Conservation (phyloP, 2,888 invertebrate species). For the Phymatocera aterrima region DNA sequence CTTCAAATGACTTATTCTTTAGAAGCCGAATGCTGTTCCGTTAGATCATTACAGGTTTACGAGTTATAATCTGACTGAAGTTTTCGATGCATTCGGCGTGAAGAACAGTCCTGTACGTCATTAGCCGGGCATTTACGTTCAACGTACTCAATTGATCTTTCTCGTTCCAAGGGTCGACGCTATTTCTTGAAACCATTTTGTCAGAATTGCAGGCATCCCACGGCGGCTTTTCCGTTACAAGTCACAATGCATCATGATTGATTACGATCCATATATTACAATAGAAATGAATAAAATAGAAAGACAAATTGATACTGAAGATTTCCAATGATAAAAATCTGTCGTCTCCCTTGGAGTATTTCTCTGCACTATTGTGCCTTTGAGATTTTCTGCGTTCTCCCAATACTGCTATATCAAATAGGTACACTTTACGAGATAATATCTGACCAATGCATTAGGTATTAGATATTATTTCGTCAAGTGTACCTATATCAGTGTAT, state of each 20-base stretch:
- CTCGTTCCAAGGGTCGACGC: neutral
- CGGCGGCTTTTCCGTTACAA: too few species aligned
- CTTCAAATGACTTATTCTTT: neutral
- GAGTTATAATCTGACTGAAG: neutral
- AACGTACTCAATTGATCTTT: neutral
- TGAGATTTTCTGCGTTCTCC: neutral
- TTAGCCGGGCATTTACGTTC: neutral
- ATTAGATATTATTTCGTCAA: neutral
- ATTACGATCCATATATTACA: neutral
- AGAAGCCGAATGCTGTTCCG: neutral
- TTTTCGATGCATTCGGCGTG: neutral
- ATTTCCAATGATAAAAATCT: neutral
- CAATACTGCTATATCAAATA: neutral
- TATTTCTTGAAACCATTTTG: neutral
- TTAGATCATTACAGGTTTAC: neutral
- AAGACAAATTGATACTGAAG: neutral
- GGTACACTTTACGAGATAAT: neutral
- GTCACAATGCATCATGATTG: too few species aligned
- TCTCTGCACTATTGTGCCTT: neutral
- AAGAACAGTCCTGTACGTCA: neutral
- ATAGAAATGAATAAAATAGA: neutral
- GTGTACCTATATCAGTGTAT: neutral
- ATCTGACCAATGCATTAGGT: neutral
- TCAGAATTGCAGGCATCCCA: neutral
- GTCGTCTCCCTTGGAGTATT: neutral